Evolutionary conservation across 2,797 vertebrate genomes (phyloP).

Genomic region (Kryptolebias ocellatus): DNA sequence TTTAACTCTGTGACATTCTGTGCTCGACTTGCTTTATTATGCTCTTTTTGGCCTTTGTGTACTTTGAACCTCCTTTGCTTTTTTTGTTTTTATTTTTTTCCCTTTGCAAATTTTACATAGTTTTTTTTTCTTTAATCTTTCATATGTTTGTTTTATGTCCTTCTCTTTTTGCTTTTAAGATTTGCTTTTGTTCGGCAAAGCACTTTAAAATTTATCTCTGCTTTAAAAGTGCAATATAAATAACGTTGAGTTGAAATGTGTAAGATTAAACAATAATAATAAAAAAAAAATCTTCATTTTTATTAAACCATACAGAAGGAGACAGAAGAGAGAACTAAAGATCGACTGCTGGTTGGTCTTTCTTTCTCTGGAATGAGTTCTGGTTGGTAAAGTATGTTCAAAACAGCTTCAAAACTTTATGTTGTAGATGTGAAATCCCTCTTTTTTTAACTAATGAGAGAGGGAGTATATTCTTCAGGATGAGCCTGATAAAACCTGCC

Average conservation of each 20-base stretch:
- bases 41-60: neutral
- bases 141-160: neutral
- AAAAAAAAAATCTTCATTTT: neutral
- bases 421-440: constrained; percentile 29
- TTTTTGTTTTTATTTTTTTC: neutral
- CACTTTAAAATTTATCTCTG: neutral
- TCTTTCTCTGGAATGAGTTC: constrained; percentile 23
- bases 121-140: neutral
- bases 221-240: neutral
- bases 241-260: neutral
- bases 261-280: neutral
- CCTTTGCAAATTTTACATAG: neutral
- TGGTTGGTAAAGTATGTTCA: constrained; percentile 25
- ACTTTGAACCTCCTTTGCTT: neutral
- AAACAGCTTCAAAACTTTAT: constrained; percentile 27
- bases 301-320: neutral
- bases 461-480: constrained; percentile 30
- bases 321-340: constrained; percentile 2
- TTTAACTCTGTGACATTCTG: neutral
- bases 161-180: neutral
- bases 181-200: neutral
- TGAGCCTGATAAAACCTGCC: constrained; percentile 27
- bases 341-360: neutral
- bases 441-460: constrained; percentile 38
- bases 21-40: neutral